Percentiles rank a stretch among this genome's conserved stretches.
phyloP scores from a whole-genome alignment of 2,113 vertebrate species.

The Cryptomyrus ogoouensis region DNA sequence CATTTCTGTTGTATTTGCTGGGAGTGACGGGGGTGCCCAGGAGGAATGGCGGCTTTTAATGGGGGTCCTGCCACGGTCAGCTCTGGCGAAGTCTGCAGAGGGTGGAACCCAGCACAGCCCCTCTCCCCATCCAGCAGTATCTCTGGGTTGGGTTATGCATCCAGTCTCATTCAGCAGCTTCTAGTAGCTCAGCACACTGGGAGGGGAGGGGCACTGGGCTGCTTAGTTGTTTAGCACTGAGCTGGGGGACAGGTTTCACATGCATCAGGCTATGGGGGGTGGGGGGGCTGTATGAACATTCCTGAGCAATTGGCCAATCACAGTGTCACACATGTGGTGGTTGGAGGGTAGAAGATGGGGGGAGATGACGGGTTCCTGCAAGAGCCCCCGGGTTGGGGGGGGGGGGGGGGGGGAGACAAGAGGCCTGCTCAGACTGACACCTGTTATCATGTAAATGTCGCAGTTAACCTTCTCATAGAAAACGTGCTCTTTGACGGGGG shows the following conservation, averaged over 20 bases:
- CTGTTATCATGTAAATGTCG: slow-evolving; percentile 9
- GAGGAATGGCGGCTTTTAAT: slow-evolving; percentile 27
- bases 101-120: not conserved
- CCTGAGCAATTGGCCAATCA: slow-evolving; percentile 58
- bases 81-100: slow-evolving; percentile 4
- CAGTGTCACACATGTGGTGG: slow-evolving; percentile 54
- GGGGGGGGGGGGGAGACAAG: not conserved
- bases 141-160: not conserved
- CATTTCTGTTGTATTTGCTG: slow-evolving; percentile 27
- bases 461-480: not conserved
- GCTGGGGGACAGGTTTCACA: not conserved
- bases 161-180: not conserved
- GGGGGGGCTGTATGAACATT: slow-evolving; percentile 58
- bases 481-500: not conserved
- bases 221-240: not conserved
- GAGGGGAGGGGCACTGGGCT: not conserved
- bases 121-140: not conserved
- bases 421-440: not conserved
- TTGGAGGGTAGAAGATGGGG: slow-evolving; percentile 42
- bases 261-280: slow-evolving; percentile 32
- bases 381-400: not conserved
- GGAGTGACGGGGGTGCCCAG: slow-evolving; percentile 12
- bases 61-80: slow-evolving; percentile 22
- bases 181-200: not conserved
- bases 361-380: not conserved